Evolutionary conservation across 2,888 invertebrate species (phyloP), one percentile per base, ranked within the genome.

Genomic region (Spilosoma lubricipeda): DNA sequence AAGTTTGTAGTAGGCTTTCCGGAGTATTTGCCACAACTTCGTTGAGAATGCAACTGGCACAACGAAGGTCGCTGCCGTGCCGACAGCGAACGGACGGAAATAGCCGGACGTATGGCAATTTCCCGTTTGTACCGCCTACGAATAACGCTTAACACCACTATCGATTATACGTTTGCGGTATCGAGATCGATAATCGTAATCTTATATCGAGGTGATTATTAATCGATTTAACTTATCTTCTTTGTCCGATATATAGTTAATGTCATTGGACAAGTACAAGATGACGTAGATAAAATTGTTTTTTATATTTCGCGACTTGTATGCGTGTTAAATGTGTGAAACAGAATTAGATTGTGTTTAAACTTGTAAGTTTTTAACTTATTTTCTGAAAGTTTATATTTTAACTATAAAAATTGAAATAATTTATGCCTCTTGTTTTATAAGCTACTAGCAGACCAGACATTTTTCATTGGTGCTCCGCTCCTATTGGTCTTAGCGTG

Each of bases 31-130:
- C 72, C 64, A 70, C 72, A 74, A 48, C 65, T 77, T 75, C 65
- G 75, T 75, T 73, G 73, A 78, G 78, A 77, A 79, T 87, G 87
- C 86, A 87, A 85, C 80, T 85, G 82, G 74, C 76, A 80, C 90
- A 89, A 80, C 88, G 93, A 94, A 94, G 93, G 93, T 92, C 92
- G 90, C 80, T 89, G 86, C 84, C 84, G 83, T 82, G 79, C 78
- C 87, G 84, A 87, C 87, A 83, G 85, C 87, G 84, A 85, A 82
- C 86, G 86, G 87, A 91, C 94, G 93, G 93, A 94, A 93, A 94
- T 93, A 93, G 89, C 90, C 89, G 88, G 88, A 90, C 91, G 90
- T 89, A 88, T 87, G 87, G 90, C 92, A 92, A 94, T 94, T 91
- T 94, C 93, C 93, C 91, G 90, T 89, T 84, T 81, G 78, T 81